A percentile compares a stretch with the other conserved stretches of the same genome.
Evolutionary conservation across 2,888 invertebrate genomes (phyloP).

Genomic region (Torymus auratus): DNA sequence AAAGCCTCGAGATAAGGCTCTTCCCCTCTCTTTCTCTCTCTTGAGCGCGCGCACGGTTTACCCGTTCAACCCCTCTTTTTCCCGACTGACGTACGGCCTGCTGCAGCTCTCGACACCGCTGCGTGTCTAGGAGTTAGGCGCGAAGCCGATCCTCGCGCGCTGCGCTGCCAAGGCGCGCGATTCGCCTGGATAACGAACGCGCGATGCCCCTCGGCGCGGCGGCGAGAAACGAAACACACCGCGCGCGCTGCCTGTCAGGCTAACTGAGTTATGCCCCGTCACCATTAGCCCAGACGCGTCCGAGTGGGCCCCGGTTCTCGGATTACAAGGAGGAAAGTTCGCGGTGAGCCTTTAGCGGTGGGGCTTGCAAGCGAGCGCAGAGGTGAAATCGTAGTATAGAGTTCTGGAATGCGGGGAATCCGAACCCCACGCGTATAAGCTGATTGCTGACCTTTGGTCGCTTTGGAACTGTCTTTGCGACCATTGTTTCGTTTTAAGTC

Average conservation of each 20-base stretch:
- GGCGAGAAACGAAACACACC: not conserved
- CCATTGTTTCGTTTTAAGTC: too few species aligned
- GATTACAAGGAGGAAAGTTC: slow-evolving; percentile 34
- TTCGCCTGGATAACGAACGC: slow-evolving; percentile 41
- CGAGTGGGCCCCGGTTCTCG: slow-evolving; percentile 31
- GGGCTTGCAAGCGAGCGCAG: not conserved
- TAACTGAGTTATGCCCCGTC: slow-evolving; percentile 52
- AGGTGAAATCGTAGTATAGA: slow-evolving; percentile 4
- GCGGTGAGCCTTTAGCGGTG: not conserved
- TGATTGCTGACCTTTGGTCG: too few species aligned
- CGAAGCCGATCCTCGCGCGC: slow-evolving; percentile 28
- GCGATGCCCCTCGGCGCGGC: too few species aligned
- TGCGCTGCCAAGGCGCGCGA: slow-evolving; percentile 25
- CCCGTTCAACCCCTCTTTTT: too few species aligned
- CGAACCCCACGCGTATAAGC: too few species aligned
- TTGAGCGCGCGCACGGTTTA: too few species aligned
- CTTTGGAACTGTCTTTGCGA: too few species aligned
- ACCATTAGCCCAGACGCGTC: slow-evolving; percentile 35
- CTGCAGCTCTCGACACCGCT: not conserved
- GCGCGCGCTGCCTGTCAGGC: slow-evolving; percentile 5
- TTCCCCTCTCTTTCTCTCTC: not conserved
- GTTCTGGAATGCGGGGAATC: not conserved
- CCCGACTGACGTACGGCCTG: slow-evolving; percentile 17
- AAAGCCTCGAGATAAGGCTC: slow-evolving; percentile 25
- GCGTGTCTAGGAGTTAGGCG: slow-evolving; percentile 27